These are phyloP conservation scores for Heliconius congener DNA, from an alignment of 1,140 invertebrate species.

Conservation along the genomic window DNA sequence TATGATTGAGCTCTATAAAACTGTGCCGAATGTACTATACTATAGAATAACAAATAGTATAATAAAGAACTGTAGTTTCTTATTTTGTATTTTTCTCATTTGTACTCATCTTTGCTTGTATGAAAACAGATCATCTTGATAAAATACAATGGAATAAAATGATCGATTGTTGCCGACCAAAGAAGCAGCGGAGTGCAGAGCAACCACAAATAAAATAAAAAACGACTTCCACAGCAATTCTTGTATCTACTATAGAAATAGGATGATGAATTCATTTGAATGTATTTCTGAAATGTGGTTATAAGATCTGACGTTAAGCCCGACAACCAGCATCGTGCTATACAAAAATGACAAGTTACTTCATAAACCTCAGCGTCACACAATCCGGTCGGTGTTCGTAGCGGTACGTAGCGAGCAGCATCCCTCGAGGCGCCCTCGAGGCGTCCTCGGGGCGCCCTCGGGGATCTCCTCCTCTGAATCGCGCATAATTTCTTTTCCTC, in stretches of 20 bases:
- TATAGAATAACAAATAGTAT: no score
- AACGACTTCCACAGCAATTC: background rate
- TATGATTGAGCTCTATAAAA: no score
- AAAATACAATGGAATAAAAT: background rate
- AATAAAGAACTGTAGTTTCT: no score
- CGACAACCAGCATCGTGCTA: background rate
- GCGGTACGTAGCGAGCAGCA: background rate
- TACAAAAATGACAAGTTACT: slow-evolving; percentile 2
- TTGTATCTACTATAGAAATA: slow-evolving; percentile 6
- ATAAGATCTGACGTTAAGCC: background rate
- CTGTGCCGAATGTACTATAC: background rate
- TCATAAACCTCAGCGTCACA: background rate
- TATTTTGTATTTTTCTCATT: background rate
- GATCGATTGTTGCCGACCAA: background rate
- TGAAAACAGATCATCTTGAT: background rate
- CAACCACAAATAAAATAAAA: background rate
- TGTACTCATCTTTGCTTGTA: background rate
- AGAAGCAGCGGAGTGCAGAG: background rate
- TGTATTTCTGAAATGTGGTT: background rate
- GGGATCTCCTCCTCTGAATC: slow-evolving; percentile 29
- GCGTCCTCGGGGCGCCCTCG: background rate
- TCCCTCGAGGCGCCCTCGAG: background rate
- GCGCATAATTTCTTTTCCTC: slow-evolving; percentile 48
- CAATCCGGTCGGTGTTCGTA: background rate
- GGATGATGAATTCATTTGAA: slow-evolving; percentile 12